Evolutionary conservation across 2,888 invertebrate genomes (phyloP).

Genomic region (Melieria omissa): DNA sequence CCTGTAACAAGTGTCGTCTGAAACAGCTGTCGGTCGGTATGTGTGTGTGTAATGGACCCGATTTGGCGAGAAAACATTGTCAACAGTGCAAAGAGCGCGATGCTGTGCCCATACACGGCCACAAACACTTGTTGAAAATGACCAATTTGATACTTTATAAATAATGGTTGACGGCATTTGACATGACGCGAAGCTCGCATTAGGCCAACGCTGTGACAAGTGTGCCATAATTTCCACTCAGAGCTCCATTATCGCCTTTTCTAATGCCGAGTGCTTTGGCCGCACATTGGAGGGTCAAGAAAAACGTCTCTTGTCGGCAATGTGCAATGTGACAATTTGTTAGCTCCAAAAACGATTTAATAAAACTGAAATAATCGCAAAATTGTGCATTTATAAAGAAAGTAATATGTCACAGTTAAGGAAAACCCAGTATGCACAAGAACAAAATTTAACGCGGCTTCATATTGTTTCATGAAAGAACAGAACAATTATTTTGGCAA

Average conservation of each 20-base stretch:
- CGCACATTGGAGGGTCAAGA: constrained; percentile 30
- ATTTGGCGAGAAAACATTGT: neutral
- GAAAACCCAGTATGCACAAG: too few relatives aligned
- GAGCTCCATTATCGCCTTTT: constrained; percentile 8
- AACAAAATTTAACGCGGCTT: too few relatives aligned
- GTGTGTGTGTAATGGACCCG: neutral
- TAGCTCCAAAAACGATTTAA: too few relatives aligned
- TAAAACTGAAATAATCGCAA: too few relatives aligned
- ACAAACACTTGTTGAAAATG: neutral
- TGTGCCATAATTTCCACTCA: constrained; percentile 17
- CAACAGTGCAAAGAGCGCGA: neutral
- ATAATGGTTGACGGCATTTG: constrained; percentile 31
- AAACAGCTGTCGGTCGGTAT: too few relatives aligned
- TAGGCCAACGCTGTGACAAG: neutral
- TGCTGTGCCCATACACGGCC: neutral
- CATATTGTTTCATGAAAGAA: too few relatives aligned
- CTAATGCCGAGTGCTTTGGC: constrained; percentile 19
- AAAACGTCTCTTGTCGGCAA: constrained; percentile 19
- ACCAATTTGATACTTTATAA: constrained; percentile 16
- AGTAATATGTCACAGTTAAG: too few relatives aligned
- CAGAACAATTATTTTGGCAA: too few relatives aligned
- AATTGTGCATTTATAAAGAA: too few relatives aligned
- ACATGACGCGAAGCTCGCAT: constrained; percentile 15
- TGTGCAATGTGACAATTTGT: constrained; percentile 21
- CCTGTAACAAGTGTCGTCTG: too few relatives aligned